Percentiles rank a stretch among this genome's conserved stretches.
phyloP scores from a whole-genome alignment of 2,888 invertebrate species.

The Papilio protenor region DNA sequence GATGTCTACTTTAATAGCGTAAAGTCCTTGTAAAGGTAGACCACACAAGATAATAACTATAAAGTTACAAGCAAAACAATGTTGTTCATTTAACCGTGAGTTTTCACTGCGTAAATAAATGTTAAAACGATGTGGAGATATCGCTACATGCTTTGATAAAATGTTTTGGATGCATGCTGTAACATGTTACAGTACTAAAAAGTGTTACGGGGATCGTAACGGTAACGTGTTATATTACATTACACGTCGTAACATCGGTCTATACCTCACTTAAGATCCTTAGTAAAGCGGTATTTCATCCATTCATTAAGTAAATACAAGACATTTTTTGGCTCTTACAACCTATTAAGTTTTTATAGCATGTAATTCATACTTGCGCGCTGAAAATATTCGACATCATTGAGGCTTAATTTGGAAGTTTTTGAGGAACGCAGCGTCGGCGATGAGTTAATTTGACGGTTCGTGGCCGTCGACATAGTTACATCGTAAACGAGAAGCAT shows the following conservation, averaged over 20 bases:
- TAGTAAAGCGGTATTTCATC: neutral
- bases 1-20: conserved; percentile 23
- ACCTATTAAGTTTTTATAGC: conserved; percentile 2
- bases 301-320: neutral
- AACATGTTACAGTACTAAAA: too few species aligned
- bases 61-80: too few species aligned
- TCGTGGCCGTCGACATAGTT: conserved; percentile 27
- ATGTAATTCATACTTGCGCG: conserved; percentile 11
- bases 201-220: too few species aligned
- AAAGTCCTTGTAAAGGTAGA: conserved; percentile 2
- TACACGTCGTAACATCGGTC: too few species aligned
- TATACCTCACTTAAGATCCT: neutral
- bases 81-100: too few species aligned
- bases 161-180: too few species aligned
- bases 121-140: neutral
- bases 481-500: conserved; percentile 26
- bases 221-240: too few species aligned
- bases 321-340: neutral
- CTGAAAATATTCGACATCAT: neutral
- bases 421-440: neutral
- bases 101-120: neutral
- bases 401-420: conserved; percentile 4
- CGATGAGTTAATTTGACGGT: conserved; percentile 33
- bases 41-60: conserved; percentile 16
- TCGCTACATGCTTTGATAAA: too few species aligned